A percentile compares a stretch with the other conserved stretches of the same genome.
Conservation (phyloP, 2,797 vertebrate species). For the Oreochromis grahami region DNA sequence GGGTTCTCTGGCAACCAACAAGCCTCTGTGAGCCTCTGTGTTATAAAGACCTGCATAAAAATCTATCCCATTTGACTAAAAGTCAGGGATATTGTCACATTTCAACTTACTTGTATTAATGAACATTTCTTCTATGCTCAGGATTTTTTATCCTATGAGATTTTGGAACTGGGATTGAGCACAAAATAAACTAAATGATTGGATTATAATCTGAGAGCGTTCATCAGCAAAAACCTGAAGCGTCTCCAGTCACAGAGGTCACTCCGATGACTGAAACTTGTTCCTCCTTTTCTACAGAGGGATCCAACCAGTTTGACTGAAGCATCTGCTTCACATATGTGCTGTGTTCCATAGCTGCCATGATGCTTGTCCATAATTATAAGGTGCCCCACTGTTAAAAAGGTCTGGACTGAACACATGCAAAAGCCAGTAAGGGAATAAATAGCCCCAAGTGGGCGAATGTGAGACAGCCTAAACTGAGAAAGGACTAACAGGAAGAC, state of each 20-base stretch:
- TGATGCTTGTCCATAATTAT: slow-evolving; percentile 72
- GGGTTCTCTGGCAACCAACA: not conserved
- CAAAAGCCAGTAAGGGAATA: slow-evolving; percentile 63
- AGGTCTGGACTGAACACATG: slow-evolving; percentile 64
- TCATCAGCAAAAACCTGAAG: not conserved
- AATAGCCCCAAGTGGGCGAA: slow-evolving; percentile 69
- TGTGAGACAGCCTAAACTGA: slow-evolving; percentile 62
- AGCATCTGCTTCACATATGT: slow-evolving; percentile 72
- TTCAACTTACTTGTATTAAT: rapidly evolving
- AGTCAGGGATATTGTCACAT: not conserved
- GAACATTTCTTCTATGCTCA: not conserved
- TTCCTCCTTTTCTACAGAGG: not conserved
- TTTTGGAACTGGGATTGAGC: not conserved
- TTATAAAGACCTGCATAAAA: rapidly evolving
- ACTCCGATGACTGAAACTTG: slow-evolving; percentile 23
- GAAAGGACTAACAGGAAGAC: slow-evolving; percentile 68
- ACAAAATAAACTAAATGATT: not conserved
- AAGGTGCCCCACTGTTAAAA: slow-evolving; percentile 60
- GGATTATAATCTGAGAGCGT: not conserved
- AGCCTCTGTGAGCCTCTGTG: not conserved
- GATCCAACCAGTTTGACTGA: slow-evolving; percentile 26
- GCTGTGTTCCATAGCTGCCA: slow-evolving; percentile 41
- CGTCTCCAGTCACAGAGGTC: not conserved
- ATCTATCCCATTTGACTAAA: rapidly evolving
- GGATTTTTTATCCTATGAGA: not conserved